These are phyloP conservation scores for Dasypus novemcinctus DNA, from an alignment of 2,113 vertebrate species.

Conservation along the genomic window DNA sequence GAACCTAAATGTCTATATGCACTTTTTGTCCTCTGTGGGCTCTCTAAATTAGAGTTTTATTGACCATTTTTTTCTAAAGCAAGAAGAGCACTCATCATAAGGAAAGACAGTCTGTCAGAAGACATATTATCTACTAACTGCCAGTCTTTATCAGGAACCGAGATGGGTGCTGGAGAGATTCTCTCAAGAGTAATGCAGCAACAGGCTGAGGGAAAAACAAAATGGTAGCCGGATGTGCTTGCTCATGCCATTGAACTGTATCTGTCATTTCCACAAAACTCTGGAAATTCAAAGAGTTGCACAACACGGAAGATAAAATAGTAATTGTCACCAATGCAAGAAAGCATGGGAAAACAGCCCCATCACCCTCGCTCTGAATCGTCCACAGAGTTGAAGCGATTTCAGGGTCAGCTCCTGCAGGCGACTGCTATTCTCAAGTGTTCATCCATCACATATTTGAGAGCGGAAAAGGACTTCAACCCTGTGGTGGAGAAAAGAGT, in stretches of 20 bases:
- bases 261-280: not conserved
- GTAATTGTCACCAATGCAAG: not conserved
- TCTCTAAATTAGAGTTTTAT: not conserved
- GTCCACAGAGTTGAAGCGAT: not conserved
- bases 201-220: not conserved
- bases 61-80: not conserved
- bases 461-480: not conserved
- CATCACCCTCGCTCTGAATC: not conserved
- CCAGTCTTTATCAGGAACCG: not conserved
- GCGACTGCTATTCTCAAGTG: not conserved
- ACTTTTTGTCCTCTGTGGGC: not conserved
- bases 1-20: rapidly evolving
- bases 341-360: not conserved
- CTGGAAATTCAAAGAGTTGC: not conserved
- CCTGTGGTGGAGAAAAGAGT: too few species aligned
- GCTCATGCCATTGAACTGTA: rapidly evolving
- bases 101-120: not conserved
- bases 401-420: not conserved
- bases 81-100: not conserved
- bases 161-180: not conserved
- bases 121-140: not conserved
- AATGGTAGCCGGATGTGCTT: not conserved
- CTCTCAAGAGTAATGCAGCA: rapidly evolving
- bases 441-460: not conserved
- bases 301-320: not conserved